Conservation (phyloP, 1,140 invertebrate species). For the Oreohelix idahoensis region DNA sequence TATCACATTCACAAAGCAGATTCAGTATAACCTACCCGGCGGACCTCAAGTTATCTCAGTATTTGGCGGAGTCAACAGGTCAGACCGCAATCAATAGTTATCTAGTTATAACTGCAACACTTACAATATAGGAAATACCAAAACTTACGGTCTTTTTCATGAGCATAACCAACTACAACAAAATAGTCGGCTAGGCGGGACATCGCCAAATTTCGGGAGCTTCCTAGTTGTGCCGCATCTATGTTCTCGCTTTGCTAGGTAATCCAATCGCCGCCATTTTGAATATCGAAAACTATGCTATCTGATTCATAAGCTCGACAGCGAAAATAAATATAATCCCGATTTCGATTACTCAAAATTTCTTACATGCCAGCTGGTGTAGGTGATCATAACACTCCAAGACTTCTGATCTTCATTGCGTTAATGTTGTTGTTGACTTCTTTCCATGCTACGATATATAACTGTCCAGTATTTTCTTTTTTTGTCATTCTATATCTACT, state of each 20-base stretch:
- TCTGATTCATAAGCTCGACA: conserved; percentile 5
- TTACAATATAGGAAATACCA: neutral
- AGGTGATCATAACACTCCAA: too few species aligned
- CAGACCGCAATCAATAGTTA: neutral
- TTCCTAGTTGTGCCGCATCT: conserved; percentile 36
- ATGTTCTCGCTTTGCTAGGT: conserved; percentile 34
- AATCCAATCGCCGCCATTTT: conserved; percentile 40
- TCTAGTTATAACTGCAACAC: neutral
- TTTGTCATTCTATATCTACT: too few species aligned
- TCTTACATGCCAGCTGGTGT: too few species aligned
- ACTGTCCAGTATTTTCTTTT: too few species aligned
- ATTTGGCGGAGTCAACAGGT: too few species aligned
- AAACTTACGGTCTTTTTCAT: conserved; percentile 95
- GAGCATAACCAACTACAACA: conserved; percentile 96
- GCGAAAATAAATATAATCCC: conserved; percentile 38
- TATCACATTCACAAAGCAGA: too few species aligned
- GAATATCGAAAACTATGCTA: conserved; percentile 39
- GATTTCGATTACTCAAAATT: conserved; percentile 34
- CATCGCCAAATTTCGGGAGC: conserved; percentile 61
- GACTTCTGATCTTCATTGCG: too few species aligned
- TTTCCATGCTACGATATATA: too few species aligned
- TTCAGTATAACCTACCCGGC: too few species aligned
- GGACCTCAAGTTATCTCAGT: too few species aligned
- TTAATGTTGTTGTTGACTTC: too few species aligned
- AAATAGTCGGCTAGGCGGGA: conserved; percentile 96